A percentile compares a stretch with the other conserved stretches of the same genome.
Evolutionary conservation across 2,797 vertebrate genomes (phyloP).

Genomic region (Linurgus olivaceus): DNA sequence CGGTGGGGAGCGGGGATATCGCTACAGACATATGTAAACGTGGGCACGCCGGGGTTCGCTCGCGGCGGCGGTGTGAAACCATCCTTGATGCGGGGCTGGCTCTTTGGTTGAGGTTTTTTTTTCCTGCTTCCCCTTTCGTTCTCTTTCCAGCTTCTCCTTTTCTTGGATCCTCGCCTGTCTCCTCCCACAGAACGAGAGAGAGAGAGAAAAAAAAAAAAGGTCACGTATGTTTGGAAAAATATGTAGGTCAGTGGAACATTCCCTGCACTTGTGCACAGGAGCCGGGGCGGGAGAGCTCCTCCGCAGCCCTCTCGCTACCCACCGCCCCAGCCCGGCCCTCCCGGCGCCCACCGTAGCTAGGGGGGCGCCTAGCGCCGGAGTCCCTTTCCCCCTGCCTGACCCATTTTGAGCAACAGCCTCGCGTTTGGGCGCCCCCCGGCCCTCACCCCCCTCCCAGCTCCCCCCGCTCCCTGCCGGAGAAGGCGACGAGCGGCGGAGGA

Average conservation of each 20-base stretch:
- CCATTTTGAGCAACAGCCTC: constrained; percentile 48
- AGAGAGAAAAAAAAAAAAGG: constrained; percentile 67
- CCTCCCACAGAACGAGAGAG: constrained; percentile 72
- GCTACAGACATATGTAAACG: background rate
- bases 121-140: constrained; percentile 27
- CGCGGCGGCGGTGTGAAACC: constrained; percentile 1
- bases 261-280: constrained; percentile 76
- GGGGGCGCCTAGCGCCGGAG: background rate
- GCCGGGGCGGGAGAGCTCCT: constrained; percentile 51
- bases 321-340: background rate
- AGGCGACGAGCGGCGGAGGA: background rate
- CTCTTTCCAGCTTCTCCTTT: constrained; percentile 65
- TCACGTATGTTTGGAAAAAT: constrained; percentile 84
- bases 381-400: constrained; percentile 26
- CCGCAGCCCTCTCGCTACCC: constrained; percentile 10
- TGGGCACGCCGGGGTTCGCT: background rate
- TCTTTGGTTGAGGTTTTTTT: background rate
- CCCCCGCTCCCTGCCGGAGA: background rate
- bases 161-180: constrained; percentile 78
- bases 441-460: background rate
- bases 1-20: background rate
- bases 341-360: background rate
- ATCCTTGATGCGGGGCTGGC: constrained; percentile 22
- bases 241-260: constrained; percentile 87
- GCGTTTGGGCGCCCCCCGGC: background rate